These are phyloP conservation scores for Spongilla lacustris DNA, from an alignment of 37 sponge, comb jelly and placozoan species.

Conservation along the genomic window DNA sequence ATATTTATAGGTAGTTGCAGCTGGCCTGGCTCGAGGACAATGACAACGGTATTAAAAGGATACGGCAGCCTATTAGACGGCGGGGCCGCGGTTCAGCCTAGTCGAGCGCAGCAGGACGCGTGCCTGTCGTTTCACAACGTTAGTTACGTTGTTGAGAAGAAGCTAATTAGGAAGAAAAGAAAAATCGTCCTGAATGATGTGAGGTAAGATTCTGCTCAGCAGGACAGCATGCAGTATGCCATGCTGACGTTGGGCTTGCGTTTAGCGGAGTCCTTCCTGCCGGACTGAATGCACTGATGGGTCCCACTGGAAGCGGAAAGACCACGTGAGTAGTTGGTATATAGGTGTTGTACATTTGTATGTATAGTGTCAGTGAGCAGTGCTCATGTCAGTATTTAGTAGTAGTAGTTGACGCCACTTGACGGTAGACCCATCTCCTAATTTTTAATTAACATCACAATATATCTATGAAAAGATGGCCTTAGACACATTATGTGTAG, in stretches of 20 bases:
- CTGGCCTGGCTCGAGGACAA: neutral
- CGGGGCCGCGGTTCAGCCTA: neutral
- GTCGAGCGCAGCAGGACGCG: neutral
- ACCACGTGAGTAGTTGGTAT: constrained; percentile 41
- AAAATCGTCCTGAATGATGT: constrained; percentile 12
- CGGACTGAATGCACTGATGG: constrained; percentile 64
- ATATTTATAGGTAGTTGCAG: no score
- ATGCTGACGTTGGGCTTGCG: neutral
- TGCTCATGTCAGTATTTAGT: no score
- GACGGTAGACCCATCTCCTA: no score
- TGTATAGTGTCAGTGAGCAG: neutral
- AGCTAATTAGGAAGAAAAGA: neutral
- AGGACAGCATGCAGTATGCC: neutral
- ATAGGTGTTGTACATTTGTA: neutral
- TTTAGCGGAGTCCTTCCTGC: constrained; percentile 39
- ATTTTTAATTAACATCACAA: no score
- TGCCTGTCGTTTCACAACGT: constrained; percentile 31
- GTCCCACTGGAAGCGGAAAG: constrained; percentile 69
- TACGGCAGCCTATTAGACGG: neutral
- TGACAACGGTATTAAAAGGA: neutral
- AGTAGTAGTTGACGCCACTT: no score
- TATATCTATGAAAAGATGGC: no score
- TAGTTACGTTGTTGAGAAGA: constrained; percentile 5
- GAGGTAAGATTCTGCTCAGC: neutral
- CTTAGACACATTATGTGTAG: no score